Evolutionary conservation across 2,797 vertebrate species (phyloP).

Genomic region (Rhinatrema bivittatum): DNA sequence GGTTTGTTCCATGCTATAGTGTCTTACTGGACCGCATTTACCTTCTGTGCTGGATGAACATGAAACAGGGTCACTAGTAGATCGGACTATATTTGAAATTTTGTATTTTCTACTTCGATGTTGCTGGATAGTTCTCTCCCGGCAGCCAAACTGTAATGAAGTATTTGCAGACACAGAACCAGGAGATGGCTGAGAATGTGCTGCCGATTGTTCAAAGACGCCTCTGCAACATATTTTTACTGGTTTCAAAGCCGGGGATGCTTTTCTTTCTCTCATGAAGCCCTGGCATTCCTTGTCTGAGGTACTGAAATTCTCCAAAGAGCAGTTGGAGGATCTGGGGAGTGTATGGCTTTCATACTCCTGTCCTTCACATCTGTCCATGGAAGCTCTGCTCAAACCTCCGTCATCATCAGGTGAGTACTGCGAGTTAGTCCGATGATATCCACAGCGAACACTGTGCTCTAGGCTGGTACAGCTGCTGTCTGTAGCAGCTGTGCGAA

Average conservation of each 20-base stretch:
- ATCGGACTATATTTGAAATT: conserved; percentile 75
- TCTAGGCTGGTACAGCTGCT: conserved; percentile 66
- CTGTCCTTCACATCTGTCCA: conserved; percentile 37
- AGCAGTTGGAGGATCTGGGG: conserved; percentile 54
- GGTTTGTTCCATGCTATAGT: rapidly evolving
- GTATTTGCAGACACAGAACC: conserved; percentile 44
- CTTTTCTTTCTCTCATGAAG: conserved; percentile 19
- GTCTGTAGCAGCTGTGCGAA: conserved; percentile 41
- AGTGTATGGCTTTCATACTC: conserved; percentile 40
- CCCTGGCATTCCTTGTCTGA: conserved; percentile 33
- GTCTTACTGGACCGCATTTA: conserved; percentile 32
- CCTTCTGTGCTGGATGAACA: conserved; percentile 66
- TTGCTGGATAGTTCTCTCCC: conserved; percentile 39
- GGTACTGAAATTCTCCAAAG: conserved; percentile 57
- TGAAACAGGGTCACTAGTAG: conserved; percentile 85
- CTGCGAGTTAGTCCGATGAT: conserved; percentile 35
- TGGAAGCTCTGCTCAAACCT: conserved; percentile 50
- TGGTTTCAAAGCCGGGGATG: conserved; percentile 48
- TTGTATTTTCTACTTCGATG: conserved; percentile 42
- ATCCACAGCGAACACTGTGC: conserved; percentile 41
- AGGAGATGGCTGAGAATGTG: conserved; percentile 46
- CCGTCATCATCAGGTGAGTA: conserved; percentile 34
- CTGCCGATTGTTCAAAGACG: conserved; percentile 60
- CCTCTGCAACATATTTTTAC: conserved; percentile 72
- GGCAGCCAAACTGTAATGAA: conserved; percentile 12